A percentile compares a stretch with the other conserved stretches of the same genome.
Conservation (phyloP, 37 sponge, comb jelly and placozoan species). For the Eunapius fragilis region DNA sequence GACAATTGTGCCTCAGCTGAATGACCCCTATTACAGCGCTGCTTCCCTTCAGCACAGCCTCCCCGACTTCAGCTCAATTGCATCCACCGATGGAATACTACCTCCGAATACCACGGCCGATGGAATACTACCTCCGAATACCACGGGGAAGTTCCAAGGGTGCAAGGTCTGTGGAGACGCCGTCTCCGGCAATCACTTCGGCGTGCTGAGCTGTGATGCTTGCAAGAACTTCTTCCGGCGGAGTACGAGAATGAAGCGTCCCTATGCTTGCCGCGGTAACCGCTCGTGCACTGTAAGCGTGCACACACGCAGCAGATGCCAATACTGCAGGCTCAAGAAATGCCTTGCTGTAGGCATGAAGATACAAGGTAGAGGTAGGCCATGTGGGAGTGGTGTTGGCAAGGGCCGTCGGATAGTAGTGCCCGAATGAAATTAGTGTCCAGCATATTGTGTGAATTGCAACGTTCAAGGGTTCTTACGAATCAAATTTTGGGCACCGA, state of each 20-base stretch:
- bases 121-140: neutral
- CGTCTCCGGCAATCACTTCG: constrained; percentile 80
- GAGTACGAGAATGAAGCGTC: constrained; percentile 47
- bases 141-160: neutral
- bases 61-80: too few relatives aligned
- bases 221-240: constrained; percentile 88
- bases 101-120: neutral
- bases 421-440: constrained; percentile 53
- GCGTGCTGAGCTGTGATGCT: constrained; percentile 81
- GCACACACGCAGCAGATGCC: constrained; percentile 77
- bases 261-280: constrained; percentile 65
- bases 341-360: constrained; percentile 76
- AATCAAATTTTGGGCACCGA: too few relatives aligned
- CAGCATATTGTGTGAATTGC: too few relatives aligned
- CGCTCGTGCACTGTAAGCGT: constrained; percentile 66
- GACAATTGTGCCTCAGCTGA: too few relatives aligned
- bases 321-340: constrained; percentile 80
- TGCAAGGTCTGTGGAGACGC: constrained; percentile 79
- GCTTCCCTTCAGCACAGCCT: too few relatives aligned
- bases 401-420: constrained; percentile 14
- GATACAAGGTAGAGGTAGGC: constrained; percentile 75
- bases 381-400: too few relatives aligned
- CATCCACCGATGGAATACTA: too few relatives aligned
- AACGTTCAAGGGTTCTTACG: too few relatives aligned
- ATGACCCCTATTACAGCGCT: too few relatives aligned